Conservation (phyloP, 2,888 invertebrate genomes). For the Onchidella celtica region DNA sequence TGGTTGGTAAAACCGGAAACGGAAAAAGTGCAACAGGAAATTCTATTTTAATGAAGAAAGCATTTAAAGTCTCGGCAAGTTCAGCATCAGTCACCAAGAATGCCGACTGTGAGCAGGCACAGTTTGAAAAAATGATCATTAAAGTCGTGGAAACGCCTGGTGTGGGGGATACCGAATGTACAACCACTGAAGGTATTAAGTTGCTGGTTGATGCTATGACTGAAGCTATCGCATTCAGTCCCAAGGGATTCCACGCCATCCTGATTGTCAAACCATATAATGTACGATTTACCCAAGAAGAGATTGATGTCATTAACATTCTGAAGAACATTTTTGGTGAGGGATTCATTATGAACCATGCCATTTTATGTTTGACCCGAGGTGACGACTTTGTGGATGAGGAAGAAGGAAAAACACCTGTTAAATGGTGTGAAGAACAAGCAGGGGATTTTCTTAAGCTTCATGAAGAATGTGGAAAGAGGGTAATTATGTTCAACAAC, state of each 20-base stretch:
- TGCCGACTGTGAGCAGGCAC: not conserved
- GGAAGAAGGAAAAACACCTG: not conserved
- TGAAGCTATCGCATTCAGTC: not conserved
- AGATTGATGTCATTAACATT: not conserved
- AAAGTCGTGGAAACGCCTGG: constrained; percentile 38
- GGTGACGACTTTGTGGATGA: not conserved
- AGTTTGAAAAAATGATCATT: not conserved
- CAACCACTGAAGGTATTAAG: not conserved
- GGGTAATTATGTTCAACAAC: not conserved
- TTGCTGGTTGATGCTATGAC: constrained; percentile 17
- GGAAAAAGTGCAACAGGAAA: no score
- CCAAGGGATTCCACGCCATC: no score
- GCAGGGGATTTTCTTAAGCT: not conserved
- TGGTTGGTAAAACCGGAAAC: no score
- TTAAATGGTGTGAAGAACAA: not conserved
- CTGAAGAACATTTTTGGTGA: constrained; percentile 8
- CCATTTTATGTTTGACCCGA: no score
- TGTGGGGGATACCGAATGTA: not conserved
- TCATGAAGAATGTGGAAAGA: not conserved
- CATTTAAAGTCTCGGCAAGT: not conserved
- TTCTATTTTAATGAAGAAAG: no score
- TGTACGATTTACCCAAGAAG: constrained; percentile 29
- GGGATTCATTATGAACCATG: not conserved
- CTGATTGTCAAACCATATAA: no score
- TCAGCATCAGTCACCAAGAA: not conserved